Percentiles rank a stretch among this genome's conserved stretches.
Conservation (phyloP, 2,888 invertebrate genomes). For the Encarsia formosa region DNA sequence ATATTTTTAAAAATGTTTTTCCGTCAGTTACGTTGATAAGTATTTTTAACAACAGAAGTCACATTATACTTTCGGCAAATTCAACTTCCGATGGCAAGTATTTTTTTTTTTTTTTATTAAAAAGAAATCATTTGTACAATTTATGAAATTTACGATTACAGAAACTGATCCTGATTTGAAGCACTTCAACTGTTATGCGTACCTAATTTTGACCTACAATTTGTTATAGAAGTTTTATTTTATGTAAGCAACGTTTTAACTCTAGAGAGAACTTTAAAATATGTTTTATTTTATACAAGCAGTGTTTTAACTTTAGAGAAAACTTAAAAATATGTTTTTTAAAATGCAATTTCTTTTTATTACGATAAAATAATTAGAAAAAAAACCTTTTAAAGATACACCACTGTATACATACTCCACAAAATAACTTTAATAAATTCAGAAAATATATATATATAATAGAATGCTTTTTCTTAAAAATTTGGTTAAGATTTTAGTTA, state of each 20-base stretch:
- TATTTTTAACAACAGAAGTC: conserved; percentile 11
- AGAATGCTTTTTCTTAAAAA: not conserved
- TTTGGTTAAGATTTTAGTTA: no score
- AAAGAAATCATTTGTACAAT: not conserved
- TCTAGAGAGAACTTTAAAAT: no score
- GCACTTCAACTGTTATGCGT: conserved; percentile 12
- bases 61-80: conserved; percentile 8
- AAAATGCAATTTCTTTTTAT: no score
- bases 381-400: no score
- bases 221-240: no score
- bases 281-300: no score
- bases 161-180: conserved; percentile 10
- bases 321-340: no score
- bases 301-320: no score
- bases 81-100: conserved; percentile 6
- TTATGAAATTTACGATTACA: conserved; percentile 1
- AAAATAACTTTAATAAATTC: no score
- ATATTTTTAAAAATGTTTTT: conserved; percentile 16
- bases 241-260: no score
- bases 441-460: not conserved
- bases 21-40: conserved; percentile 2
- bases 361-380: no score
- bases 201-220: conserved; percentile 14
- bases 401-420: no score
- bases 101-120: not conserved